Evolutionary conservation across 2,113 vertebrate genomes (phyloP).

Genomic region (Sphyrna mokarran): DNA sequence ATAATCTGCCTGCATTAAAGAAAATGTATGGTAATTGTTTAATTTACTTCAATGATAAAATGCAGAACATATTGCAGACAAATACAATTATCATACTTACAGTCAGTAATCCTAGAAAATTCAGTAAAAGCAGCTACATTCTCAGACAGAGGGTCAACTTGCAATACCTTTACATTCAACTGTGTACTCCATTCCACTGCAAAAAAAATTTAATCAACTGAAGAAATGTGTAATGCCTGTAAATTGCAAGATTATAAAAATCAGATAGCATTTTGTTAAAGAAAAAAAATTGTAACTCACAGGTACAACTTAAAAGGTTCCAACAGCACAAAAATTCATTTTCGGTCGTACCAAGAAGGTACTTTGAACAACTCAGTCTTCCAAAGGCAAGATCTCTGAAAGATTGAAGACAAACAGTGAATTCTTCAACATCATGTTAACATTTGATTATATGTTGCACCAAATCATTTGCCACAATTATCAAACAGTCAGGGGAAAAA

Average conservation of each 20-base stretch:
- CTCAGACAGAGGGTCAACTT: slow-evolving; percentile 75
- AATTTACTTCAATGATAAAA: not conserved
- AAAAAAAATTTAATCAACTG: slow-evolving; percentile 37
- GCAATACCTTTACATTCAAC: slow-evolving; percentile 64
- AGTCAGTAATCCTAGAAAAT: slow-evolving; percentile 59
- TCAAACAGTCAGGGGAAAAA: not conserved
- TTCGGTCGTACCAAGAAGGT: slow-evolving; percentile 74
- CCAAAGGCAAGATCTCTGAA: slow-evolving; percentile 86
- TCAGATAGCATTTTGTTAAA: not conserved
- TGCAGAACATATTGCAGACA: not conserved
- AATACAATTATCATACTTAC: slow-evolving; percentile 63
- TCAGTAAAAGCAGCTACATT: slow-evolving; percentile 73
- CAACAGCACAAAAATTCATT: slow-evolving; percentile 80
- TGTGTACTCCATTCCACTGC: slow-evolving; percentile 88
- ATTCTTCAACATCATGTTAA: not conserved
- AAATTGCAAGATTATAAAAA: not conserved
- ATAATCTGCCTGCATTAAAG: not conserved
- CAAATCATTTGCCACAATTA: not conserved
- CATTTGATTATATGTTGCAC: not conserved
- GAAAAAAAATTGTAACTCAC: slow-evolving; percentile 56
- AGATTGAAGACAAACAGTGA: slow-evolving; percentile 41
- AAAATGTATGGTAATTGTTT: not conserved
- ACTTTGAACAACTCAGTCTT: slow-evolving; percentile 78
- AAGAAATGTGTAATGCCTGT: not conserved
- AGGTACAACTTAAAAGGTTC: slow-evolving; percentile 86